A percentile compares a stretch with the other conserved stretches of the same genome.
phyloP scores from a whole-genome alignment of 23 tunicate genomes.

The Halocynthia roretzi region DNA sequence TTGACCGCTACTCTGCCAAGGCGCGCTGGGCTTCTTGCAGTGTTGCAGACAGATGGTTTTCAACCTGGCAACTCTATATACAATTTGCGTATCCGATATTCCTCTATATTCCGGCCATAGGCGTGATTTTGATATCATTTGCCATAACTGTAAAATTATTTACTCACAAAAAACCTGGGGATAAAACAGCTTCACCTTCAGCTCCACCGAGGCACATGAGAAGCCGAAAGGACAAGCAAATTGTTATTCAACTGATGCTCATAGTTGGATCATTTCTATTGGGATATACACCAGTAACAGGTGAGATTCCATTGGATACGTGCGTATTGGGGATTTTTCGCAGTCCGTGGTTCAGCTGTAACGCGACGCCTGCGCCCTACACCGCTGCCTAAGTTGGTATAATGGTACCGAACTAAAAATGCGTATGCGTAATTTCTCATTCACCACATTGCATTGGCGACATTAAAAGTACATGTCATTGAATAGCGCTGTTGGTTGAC shows the following conservation, averaged over 20 bases:
- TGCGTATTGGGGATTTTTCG: no score
- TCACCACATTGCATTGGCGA: not conserved
- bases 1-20: conserved; percentile 34
- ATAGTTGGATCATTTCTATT: conserved; percentile 39
- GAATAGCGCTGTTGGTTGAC: not conserved
- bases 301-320: not conserved
- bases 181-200: not conserved
- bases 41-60: conserved; percentile 34
- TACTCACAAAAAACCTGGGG: conserved; percentile 10
- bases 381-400: no score
- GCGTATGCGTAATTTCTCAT: no score
- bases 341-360: no score
- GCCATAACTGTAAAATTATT: not conserved
- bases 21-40: conserved; percentile 76
- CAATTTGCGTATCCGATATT: conserved; percentile 41
- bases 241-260: conserved; percentile 26
- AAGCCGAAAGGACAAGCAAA: conserved; percentile 25
- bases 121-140: not conserved
- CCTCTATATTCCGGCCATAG: conserved; percentile 26
- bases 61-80: conserved; percentile 65
- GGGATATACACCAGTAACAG: conserved; percentile 33
- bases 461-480: not conserved
- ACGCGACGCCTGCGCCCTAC: no score
- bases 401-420: no score
- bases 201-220: not conserved